These are phyloP conservation scores for Aethes cnicana DNA, from an alignment of 2,888 invertebrate genomes.

Conservation along the genomic window DNA sequence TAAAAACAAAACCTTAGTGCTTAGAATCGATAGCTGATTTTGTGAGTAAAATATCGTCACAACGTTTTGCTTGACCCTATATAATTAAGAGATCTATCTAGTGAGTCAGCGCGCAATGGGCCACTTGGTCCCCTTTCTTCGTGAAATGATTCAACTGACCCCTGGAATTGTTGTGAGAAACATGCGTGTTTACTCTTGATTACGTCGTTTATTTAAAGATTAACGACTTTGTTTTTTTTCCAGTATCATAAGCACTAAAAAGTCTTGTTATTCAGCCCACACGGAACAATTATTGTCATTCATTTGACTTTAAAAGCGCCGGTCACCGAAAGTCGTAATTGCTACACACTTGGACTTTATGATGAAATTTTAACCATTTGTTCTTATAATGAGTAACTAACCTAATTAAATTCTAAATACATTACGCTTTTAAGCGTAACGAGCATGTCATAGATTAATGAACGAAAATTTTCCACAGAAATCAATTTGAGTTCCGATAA, in stretches of 20 bases:
- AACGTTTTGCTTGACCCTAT: too few relatives aligned
- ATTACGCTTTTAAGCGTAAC: conserved; percentile 1
- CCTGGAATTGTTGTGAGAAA: conserved; percentile 28
- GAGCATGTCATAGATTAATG: conserved; percentile 5
- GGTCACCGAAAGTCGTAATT: too few relatives aligned
- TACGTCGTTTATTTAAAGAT: conserved; percentile 18
- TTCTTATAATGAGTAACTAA: too few relatives aligned
- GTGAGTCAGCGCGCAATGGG: conserved; percentile 18
- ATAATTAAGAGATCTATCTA: not conserved
- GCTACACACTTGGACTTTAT: too few relatives aligned
- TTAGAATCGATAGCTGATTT: too few relatives aligned
- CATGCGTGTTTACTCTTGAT: conserved; percentile 17
- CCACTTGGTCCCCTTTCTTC: conserved; percentile 20
- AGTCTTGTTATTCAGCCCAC: conserved; percentile 3
- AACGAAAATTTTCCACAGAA: conserved; percentile 20
- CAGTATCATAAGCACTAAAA: conserved; percentile 5
- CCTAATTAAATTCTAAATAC: not conserved
- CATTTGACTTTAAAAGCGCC: too few relatives aligned
- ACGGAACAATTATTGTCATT: too few relatives aligned
- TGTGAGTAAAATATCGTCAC: too few relatives aligned
- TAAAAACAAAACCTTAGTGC: too few relatives aligned
- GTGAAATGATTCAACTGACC: conserved; percentile 26
- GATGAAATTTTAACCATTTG: too few relatives aligned
- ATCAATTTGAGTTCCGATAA: conserved; percentile 27
- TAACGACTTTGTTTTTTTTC: conserved; percentile 26